Percentiles rank a stretch among this genome's conserved stretches.
phyloP scores from a whole-genome alignment of 35 echinoderm and acorn worm species.

The Apostichopus parvimensis region DNA sequence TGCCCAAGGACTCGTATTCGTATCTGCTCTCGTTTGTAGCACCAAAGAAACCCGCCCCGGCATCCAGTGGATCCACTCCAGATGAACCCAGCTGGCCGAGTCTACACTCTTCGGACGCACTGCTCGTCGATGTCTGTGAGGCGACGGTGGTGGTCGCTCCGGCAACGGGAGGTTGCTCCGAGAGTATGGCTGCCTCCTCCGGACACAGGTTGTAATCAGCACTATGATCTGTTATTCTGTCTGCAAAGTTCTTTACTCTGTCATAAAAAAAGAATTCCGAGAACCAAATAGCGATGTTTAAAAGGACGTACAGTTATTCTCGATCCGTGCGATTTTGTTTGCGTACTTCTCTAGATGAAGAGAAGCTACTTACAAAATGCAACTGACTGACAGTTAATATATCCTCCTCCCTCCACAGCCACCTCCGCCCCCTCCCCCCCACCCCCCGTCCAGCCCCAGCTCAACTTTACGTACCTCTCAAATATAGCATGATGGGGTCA shows the following conservation, averaged over 20 bases:
- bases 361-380: too few relatives aligned
- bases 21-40: slow-evolving; percentile 52
- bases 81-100: background rate
- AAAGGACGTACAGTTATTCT: too few relatives aligned
- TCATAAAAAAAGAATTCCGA: background rate
- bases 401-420: too few relatives aligned
- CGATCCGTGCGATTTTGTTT: too few relatives aligned
- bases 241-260: slow-evolving; percentile 52
- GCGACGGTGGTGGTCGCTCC: background rate
- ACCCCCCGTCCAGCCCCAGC: too few relatives aligned
- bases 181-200: slow-evolving; percentile 7
- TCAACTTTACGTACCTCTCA: too few relatives aligned
- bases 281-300: too few relatives aligned
- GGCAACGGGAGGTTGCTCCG: background rate
- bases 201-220: slow-evolving; percentile 37
- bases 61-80: slow-evolving; percentile 15
- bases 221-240: slow-evolving; percentile 3
- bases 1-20: slow-evolving; percentile 39
- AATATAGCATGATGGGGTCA: too few relatives aligned
- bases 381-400: too few relatives aligned
- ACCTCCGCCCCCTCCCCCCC: too few relatives aligned
- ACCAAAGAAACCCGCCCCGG: slow-evolving; percentile 42
- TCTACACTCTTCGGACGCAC: background rate
- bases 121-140: background rate
- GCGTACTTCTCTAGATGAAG: too few relatives aligned